Evolutionary conservation across 1,140 invertebrate genomes (phyloP), one percentile per base, ranked within the genome.

Genomic region (Thrips palmi): DNA sequence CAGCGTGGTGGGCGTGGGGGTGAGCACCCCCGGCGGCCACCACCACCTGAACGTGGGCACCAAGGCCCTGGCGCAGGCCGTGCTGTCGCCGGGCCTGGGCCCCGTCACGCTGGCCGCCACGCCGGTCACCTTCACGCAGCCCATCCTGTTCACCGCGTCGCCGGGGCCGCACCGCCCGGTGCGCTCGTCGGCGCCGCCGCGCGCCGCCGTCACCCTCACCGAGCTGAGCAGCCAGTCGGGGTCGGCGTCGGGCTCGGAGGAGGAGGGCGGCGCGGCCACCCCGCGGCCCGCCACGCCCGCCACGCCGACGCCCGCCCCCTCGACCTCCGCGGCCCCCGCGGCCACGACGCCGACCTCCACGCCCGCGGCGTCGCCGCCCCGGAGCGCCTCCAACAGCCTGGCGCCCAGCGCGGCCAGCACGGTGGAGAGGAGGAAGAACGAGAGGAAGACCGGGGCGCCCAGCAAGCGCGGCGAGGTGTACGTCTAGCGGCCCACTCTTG

Each of bases 21-120:
- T n/a, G n/a, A n/a, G n/a, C n/a, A n/a, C n/a, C n/a, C 22, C 21
- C 37, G 28, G 33, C 28, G 22, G 39, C 44, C 15, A 52, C 46
- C 5, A 76, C 73, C 11, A 62, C 78, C 12, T 68, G 71, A 44
- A 65, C 70, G 65, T 71, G 0, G 70, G 72, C 1, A 73, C 74
- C 0, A 68, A 71, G 1, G 74, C 74, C 0, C 51, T 80, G 27
- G 75, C 75, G 1, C 73, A 78, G 47, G 71, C 74, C 0, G 71
- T 78, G 2, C 52, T 77, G 0, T 68, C 73, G 0, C 73, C 74
- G 1, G 60, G 57, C 0, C 45, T 70, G 8, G 59, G 61, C 20
- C 52, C 57, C 8, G 59, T 64, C 11, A 70, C 69, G 2, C 46
- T 78, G 6, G 62, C 67, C 0, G 51, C 63, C 19, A 56, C 57